Conservation (phyloP, 1,140 invertebrate genomes). For the Papilio glaucus region DNA sequence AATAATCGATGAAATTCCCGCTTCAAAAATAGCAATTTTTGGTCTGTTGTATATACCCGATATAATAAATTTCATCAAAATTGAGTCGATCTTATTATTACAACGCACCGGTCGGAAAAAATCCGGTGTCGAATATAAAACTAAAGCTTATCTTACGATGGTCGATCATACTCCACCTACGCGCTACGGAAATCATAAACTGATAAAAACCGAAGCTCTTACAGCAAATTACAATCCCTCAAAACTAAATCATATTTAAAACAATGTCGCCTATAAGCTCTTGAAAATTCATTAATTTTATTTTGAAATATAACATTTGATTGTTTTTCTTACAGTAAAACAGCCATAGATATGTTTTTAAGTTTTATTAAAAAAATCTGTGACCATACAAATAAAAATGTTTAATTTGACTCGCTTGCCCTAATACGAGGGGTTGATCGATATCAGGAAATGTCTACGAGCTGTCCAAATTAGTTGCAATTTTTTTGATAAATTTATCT, state of each 20-base stretch:
- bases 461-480: conserved; percentile 22
- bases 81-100: conserved; percentile 39
- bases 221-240: conserved; percentile 49
- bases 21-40: conserved; percentile 43
- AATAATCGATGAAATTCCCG: conserved; percentile 37
- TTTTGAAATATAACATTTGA: conserved; percentile 39
- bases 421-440: neutral
- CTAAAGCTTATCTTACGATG: conserved; percentile 40
- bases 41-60: conserved; percentile 37
- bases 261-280: conserved; percentile 50
- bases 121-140: conserved; percentile 42
- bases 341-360: conserved; percentile 36
- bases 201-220: conserved; percentile 45
- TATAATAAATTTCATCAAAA: conserved; percentile 50
- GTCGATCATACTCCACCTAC: conserved; percentile 37
- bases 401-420: conserved; percentile 9
- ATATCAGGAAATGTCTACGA: conserved; percentile 18
- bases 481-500: conserved; percentile 29
- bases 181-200: conserved; percentile 4
- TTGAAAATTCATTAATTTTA: conserved; percentile 45
- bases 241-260: conserved; percentile 45
- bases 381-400: conserved; percentile 24
- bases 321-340: conserved; percentile 23
- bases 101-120: conserved; percentile 39
- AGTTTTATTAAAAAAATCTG: conserved; percentile 21